phyloP scores from a whole-genome alignment of 2,888 invertebrate species.

The Trichopria drosophilae region DNA sequence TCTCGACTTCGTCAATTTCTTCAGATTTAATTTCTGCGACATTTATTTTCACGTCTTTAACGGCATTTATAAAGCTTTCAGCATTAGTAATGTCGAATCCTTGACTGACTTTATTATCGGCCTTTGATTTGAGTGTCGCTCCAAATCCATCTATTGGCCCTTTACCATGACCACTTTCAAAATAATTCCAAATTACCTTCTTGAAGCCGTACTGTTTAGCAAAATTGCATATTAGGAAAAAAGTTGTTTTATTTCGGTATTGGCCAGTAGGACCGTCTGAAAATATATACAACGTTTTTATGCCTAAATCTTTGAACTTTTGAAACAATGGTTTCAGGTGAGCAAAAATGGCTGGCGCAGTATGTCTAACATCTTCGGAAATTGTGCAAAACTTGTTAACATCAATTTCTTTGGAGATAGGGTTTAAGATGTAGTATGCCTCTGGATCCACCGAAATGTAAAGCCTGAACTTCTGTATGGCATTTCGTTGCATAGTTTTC shows the following conservation, averaged over 20 bases:
- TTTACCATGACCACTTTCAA: conserved; percentile 9
- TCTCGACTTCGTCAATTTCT: conserved; percentile 3
- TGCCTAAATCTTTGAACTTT: conserved; percentile 5
- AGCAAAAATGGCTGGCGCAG: conserved; percentile 5
- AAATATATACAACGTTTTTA: conserved; percentile 7
- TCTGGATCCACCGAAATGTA: conserved; percentile 1
- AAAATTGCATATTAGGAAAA: background rate
- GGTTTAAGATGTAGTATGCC: conserved; percentile 1
- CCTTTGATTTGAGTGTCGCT: conserved; percentile 4
- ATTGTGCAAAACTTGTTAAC: conserved; percentile 7
- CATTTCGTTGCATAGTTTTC: conserved; percentile 6
- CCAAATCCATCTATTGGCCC: conserved; percentile 1
- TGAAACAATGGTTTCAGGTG: conserved; percentile 4
- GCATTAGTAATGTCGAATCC: conserved; percentile 3
- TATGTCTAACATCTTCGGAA: conserved; percentile 4
- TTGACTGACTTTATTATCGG: conserved; percentile 8
- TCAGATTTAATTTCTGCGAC: conserved; percentile 2
- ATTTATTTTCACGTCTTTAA: conserved; percentile 7
- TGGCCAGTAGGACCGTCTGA: conserved; percentile 5
- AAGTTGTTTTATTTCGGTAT: conserved; percentile 5
- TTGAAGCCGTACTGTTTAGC: conserved; percentile 3
- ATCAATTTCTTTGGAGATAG: background rate
- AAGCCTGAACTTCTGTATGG: conserved; percentile 5
- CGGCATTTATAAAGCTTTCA: conserved; percentile 6
- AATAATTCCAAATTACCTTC: conserved; percentile 8